Percentiles rank a stretch among this genome's conserved stretches.
Conservation (phyloP, 2,113 vertebrate species). For the Synchiropus splendidus region DNA sequence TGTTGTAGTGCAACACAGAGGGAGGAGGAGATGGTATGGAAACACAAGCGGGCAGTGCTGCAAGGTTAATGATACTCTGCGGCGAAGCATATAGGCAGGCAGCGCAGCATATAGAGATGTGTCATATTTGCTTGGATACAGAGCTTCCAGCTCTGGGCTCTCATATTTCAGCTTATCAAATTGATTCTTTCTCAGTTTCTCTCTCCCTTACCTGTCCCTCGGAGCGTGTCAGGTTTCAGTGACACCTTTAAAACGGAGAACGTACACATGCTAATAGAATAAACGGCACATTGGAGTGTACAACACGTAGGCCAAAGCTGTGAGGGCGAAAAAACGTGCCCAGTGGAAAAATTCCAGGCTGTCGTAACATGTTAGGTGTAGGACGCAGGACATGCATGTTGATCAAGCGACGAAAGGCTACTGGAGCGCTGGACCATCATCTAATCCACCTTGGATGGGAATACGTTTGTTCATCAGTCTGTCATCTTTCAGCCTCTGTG, state of each 20-base stretch:
- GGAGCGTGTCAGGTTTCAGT: too few species aligned
- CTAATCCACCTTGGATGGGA: slow-evolving; percentile 21
- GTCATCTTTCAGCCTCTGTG: slow-evolving; percentile 27
- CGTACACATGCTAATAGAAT: too few species aligned
- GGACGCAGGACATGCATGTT: slow-evolving; percentile 37
- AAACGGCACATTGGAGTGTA: background rate
- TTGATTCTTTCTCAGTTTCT: slow-evolving; percentile 9
- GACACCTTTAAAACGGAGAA: too few species aligned
- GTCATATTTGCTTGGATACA: slow-evolving; percentile 25
- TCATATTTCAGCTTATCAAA: slow-evolving; percentile 8
- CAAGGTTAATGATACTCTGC: slow-evolving; percentile 48
- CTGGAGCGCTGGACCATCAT: slow-evolving; percentile 28
- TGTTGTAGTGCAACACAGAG: slow-evolving; percentile 1
- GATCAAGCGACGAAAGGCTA: slow-evolving; percentile 11
- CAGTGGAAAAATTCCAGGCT: slow-evolving; percentile 36
- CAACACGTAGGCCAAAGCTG: slow-evolving; percentile 8
- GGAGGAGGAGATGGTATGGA: slow-evolving; percentile 21
- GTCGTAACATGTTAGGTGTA: slow-evolving; percentile 44
- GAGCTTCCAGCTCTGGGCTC: slow-evolving; percentile 10
- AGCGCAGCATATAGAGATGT: slow-evolving; percentile 25
- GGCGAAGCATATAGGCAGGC: slow-evolving; percentile 24
- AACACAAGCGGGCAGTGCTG: slow-evolving; percentile 17
- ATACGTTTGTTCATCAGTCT: slow-evolving; percentile 26
- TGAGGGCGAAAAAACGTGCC: slow-evolving; percentile 18
- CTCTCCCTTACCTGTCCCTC: slow-evolving; percentile 14